These are phyloP conservation scores for Drosophila malerkotliana DNA, from an alignment of 1,140 invertebrate species.

Conservation along the genomic window DNA sequence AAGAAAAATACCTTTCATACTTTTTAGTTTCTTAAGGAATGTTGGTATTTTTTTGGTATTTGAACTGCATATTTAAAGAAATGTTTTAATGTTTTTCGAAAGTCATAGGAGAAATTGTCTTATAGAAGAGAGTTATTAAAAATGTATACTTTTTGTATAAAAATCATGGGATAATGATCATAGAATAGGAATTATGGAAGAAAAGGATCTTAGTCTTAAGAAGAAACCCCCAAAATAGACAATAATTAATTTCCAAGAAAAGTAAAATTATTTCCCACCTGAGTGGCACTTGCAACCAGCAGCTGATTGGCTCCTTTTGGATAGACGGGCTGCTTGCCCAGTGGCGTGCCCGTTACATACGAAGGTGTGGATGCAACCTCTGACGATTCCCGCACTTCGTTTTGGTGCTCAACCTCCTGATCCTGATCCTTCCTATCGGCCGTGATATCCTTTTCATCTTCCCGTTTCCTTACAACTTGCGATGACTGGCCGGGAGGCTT, in stretches of 20 bases:
- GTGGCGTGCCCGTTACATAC: not conserved
- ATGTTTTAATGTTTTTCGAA: no score
- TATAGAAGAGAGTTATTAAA: no score
- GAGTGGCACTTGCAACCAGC: constrained; percentile 42
- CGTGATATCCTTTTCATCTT: not conserved
- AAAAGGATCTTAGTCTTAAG: not conserved
- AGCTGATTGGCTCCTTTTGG: constrained; percentile 29
- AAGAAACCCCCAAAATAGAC: not conserved
- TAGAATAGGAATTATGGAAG: no score
- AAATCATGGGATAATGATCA: no score
- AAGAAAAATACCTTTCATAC: no score
- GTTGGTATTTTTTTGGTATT: no score
- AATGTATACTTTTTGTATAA: no score
- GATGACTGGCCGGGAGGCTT: not conserved
- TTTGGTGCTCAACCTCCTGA: not conserved
- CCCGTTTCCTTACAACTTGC: not conserved
- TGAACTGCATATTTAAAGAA: no score
- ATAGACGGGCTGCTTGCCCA: not conserved
- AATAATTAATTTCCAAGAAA: not conserved
- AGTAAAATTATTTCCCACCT: constrained; percentile 22
- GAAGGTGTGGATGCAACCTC: not conserved
- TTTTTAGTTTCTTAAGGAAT: no score
- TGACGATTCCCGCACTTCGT: not conserved
- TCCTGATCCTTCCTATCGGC: no score
- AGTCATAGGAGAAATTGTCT: no score